phyloP scores from a whole-genome alignment of 1,140 invertebrate species.

The Lordiphosa collinella region DNA sequence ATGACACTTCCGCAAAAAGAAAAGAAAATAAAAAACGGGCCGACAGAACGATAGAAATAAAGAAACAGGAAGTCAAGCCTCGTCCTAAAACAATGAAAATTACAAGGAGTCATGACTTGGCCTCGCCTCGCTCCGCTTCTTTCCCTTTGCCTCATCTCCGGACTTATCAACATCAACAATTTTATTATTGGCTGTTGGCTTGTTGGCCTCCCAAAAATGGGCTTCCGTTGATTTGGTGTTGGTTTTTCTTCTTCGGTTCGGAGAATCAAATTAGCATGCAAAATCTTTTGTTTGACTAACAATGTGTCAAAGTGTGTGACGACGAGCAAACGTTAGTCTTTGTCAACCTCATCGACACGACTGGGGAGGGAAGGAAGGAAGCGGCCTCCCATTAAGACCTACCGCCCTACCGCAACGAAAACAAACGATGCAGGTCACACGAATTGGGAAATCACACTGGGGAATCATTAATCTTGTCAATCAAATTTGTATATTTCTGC shows the following conservation, averaged over 20 bases:
- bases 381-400: too few relatives aligned
- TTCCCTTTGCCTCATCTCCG: neutral
- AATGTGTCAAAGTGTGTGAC: conserved; percentile 76
- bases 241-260: conserved; percentile 36
- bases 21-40: conserved; percentile 30
- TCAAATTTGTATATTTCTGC: too few relatives aligned
- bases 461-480: too few relatives aligned
- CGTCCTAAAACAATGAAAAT: conserved; percentile 71
- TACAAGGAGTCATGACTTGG: conserved; percentile 37
- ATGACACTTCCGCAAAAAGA: conserved; percentile 61
- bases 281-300: conserved; percentile 78
- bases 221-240: neutral
- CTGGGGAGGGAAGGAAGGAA: too few relatives aligned
- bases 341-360: too few relatives aligned
- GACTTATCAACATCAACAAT: conserved; percentile 64
- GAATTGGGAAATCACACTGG: too few relatives aligned
- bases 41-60: conserved; percentile 4
- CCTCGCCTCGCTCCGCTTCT: conserved; percentile 5
- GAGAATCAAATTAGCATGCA: conserved; percentile 75
- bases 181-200: conserved; percentile 62
- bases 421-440: too few relatives aligned
- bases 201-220: conserved; percentile 17
- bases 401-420: too few relatives aligned
- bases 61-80: conserved; percentile 38
- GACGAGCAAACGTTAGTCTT: conserved; percentile 55